These are phyloP conservation scores for Biston stratarius DNA, from an alignment of 2,888 invertebrate genomes.

Conservation along the genomic window DNA sequence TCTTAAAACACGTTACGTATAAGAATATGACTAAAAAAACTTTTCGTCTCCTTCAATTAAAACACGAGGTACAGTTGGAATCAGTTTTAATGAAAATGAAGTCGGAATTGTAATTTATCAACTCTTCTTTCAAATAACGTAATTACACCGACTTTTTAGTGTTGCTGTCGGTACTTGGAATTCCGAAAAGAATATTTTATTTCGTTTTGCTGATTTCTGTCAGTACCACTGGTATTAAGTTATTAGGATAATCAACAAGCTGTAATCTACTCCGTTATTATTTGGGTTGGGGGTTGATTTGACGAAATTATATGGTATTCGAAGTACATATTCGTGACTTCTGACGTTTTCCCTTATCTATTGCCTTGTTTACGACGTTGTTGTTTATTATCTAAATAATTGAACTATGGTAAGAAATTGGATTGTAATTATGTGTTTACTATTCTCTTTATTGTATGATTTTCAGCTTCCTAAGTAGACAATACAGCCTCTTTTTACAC, in stretches of 20 bases:
- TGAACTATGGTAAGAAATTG: too few relatives aligned
- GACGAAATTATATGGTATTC: background rate
- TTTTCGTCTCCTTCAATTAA: background rate
- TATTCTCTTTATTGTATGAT: too few relatives aligned
- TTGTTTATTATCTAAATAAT: background rate
- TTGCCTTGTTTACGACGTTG: background rate
- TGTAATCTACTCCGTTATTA: slow-evolving; percentile 1
- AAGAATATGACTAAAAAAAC: background rate
- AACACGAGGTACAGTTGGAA: background rate
- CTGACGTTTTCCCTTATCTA: background rate
- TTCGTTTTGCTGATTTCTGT: background rate
- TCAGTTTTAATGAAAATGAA: background rate
- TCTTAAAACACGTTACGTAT: background rate
- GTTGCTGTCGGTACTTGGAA: background rate
- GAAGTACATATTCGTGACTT: background rate
- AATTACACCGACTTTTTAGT: background rate
- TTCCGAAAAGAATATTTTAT: background rate
- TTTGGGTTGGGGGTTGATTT: background rate
- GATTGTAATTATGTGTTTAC: too few relatives aligned
- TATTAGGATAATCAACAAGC: background rate
- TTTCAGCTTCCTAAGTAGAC: too few relatives aligned
- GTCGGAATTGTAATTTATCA: too few relatives aligned
- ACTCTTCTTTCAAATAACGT: too few relatives aligned
- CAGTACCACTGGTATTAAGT: slow-evolving; percentile 4
- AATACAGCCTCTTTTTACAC: too few relatives aligned